A percentile compares a stretch with the other conserved stretches of the same genome.
These are phyloP conservation scores for Daboia siamensis DNA, from an alignment of 2,113 vertebrate genomes.

Conservation along the genomic window DNA sequence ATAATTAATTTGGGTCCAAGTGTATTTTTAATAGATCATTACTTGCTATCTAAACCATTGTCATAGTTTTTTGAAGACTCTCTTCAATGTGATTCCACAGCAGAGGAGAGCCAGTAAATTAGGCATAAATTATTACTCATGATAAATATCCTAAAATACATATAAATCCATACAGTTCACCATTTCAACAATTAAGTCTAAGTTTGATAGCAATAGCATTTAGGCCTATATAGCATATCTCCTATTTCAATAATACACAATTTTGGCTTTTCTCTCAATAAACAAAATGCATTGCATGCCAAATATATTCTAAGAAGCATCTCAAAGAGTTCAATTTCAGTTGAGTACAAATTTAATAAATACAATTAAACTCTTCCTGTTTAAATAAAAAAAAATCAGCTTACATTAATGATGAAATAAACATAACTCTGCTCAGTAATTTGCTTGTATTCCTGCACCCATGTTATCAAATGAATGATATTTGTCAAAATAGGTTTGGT, in stretches of 20 bases:
- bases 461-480: not conserved
- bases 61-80: not conserved
- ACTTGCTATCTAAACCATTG: not conserved
- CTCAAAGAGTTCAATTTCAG: too few relatives aligned
- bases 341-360: too few relatives aligned
- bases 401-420: too few relatives aligned
- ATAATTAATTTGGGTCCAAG: not conserved
- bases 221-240: not conserved
- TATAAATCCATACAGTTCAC: not conserved
- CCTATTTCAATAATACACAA: not conserved
- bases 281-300: not conserved
- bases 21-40: not conserved
- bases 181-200: not conserved
- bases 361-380: too few relatives aligned
- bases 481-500: not conserved
- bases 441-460: too few relatives aligned
- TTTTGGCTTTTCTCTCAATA: not conserved
- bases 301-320: not conserved
- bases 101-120: not conserved
- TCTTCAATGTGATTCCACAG: not conserved
- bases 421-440: too few relatives aligned
- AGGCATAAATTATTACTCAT: not conserved
- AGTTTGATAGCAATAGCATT: not conserved
- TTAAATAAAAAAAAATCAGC: too few relatives aligned
- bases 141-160: not conserved